Evolutionary conservation across 2,113 vertebrate genomes (phyloP).

Genomic region (Mesitornis unicolor): DNA sequence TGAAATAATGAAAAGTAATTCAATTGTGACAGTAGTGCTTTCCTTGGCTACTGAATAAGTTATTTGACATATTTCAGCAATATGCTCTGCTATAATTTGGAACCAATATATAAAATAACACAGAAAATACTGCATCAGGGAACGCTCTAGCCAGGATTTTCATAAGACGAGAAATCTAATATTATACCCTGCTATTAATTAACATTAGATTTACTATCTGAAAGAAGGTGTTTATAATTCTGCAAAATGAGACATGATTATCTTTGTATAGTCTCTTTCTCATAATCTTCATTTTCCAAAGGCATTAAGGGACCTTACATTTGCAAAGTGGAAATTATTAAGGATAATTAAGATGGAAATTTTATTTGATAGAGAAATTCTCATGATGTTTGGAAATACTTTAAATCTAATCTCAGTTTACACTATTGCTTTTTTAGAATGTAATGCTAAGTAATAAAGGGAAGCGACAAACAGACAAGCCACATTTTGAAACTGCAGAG

Average conservation of each 20-base stretch:
- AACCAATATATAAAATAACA: constrained; percentile 6
- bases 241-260: constrained; percentile 45
- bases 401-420: constrained; percentile 48
- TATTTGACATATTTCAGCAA: not conserved
- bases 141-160: constrained; percentile 4
- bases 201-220: constrained; percentile 29
- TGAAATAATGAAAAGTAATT: constrained; percentile 10
- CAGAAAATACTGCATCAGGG: constrained; percentile 8
- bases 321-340: constrained; percentile 61
- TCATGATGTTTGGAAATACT: constrained; percentile 38
- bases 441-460: not conserved
- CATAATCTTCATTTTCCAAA: constrained; percentile 53
- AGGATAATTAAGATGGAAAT: constrained; percentile 53
- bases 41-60: not conserved
- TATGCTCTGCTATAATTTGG: not conserved
- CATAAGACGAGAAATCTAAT: constrained; percentile 30
- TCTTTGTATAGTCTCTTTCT: constrained; percentile 1
- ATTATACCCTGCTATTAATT: constrained; percentile 49
- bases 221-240: constrained; percentile 41
- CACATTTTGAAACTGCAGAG: not conserved
- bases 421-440: not conserved
- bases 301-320: constrained; percentile 43
- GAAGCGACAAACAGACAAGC: not conserved
- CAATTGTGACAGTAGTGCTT: not conserved
- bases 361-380: constrained; percentile 50